Conservation (phyloP, 1,140 invertebrate species). For the Lordiphosa stackelbergi region DNA sequence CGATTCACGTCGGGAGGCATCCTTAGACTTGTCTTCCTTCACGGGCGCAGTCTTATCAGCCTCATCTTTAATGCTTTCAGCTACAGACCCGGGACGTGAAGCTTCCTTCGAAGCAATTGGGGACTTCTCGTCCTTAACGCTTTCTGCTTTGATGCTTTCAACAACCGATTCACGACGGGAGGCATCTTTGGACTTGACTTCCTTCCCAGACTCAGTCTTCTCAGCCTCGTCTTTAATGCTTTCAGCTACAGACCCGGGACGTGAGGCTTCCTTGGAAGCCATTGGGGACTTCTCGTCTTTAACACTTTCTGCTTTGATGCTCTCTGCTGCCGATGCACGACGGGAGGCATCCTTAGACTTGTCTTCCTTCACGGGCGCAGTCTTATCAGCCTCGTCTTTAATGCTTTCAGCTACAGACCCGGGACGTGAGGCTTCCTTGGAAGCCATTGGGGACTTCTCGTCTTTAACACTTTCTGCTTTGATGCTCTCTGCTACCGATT, state of each 20-base stretch:
- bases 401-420: background rate
- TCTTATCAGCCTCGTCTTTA: constrained; percentile 8
- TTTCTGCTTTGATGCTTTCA: no score
- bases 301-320: constrained; percentile 6
- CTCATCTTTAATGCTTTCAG: constrained; percentile 20
- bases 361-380: constrained; percentile 2
- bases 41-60: constrained; percentile 2
- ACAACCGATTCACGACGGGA: constrained; percentile 23
- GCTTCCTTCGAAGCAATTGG: constrained; percentile 2
- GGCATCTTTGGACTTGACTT: constrained; percentile 6
- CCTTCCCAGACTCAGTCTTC: constrained; percentile 1
- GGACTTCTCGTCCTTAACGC: constrained; percentile 4
- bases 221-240: constrained; percentile 4
- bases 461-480: constrained; percentile 16
- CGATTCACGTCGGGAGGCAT: constrained; percentile 3
- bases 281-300: constrained; percentile 18
- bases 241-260: constrained; percentile 1
- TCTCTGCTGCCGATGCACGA: constrained; percentile 15
- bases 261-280: constrained; percentile 7
- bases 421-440: constrained; percentile 9
- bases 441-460: constrained; percentile 10
- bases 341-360: constrained; percentile 10
- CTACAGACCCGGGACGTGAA: constrained; percentile 23
- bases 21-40: constrained; percentile 6
- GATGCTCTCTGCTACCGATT: constrained; percentile 14